Base-by-base conservation (phyloP, 2,113 vertebrate species). In the Lontra canadensis region DNA sequence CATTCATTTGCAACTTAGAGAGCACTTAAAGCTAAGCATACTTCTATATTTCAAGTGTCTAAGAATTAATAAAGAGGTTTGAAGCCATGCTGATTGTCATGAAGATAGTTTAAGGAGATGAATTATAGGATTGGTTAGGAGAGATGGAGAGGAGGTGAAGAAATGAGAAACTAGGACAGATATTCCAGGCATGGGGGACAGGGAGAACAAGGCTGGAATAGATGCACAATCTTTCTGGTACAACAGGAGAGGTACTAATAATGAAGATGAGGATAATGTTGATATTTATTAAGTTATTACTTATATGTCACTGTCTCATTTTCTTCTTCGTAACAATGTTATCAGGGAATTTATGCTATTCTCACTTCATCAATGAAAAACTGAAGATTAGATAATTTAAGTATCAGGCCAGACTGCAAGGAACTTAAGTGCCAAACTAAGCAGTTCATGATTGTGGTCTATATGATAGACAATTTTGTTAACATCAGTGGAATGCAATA, bases 401-500 rank as follows among this genome's bases (percentile, higher is more conserved):
- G 13, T 71, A 55, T 61, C 20, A 94, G 83, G 31, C 67, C 49
- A 96, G 71, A 94, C 29, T 90, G 25, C 12, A 36, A 86, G 52
- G 6, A 85, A 85, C 74, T 74, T 59, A 12, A 78, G 7, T 90
- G 57, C 73, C 91, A 92, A 80, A 18, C 42, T 79, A 94, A 94
- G 79, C 65, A 96, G 29, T 67, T 76, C 21, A 34, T 91, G 86
- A 39, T 49, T 85, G 14, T 44, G 25, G 88, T 4, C 49, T 88
- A 84, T 88, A 36, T 7, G 5, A 95, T 2, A 36, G 82, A n/a
- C 2, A 4, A 57, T 86, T 96, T 93, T 93, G 71, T 90, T 93
- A 81, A 96, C 25, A 47, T 90, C 34, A 71, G 55, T 92, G 74
- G 88, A 90, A 92, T 94, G 67, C 18, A 74, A 12, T 95, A 73